These are phyloP conservation scores for Xanthia togata DNA, from an alignment of 2,888 invertebrate genomes.

Conservation along the genomic window DNA sequence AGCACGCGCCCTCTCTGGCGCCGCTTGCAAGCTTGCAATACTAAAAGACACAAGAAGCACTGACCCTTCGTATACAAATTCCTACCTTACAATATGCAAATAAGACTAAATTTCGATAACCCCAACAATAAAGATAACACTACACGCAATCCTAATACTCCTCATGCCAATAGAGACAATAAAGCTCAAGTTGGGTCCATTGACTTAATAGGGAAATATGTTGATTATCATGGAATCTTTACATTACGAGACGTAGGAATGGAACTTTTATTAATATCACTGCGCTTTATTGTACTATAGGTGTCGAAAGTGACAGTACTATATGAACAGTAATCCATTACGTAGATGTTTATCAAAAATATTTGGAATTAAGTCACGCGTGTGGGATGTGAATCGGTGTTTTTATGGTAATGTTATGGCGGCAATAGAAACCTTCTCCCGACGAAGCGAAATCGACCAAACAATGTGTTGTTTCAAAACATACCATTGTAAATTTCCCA, in stretches of 20 bases:
- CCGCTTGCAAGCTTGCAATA: slow-evolving; percentile 64
- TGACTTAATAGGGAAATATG: slow-evolving; percentile 73
- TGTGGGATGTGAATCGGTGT: slow-evolving; percentile 78
- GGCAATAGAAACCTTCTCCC: slow-evolving; percentile 74
- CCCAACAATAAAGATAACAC: slow-evolving; percentile 53
- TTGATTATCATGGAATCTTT: slow-evolving; percentile 72
- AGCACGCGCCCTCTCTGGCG: slow-evolving; percentile 82
- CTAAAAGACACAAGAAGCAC: slow-evolving; percentile 63
- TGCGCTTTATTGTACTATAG: slow-evolving; percentile 69
- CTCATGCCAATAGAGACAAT: slow-evolving; percentile 73
- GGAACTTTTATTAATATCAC: slow-evolving; percentile 74
- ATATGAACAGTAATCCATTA: slow-evolving; percentile 75
- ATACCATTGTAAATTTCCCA: slow-evolving; percentile 73
- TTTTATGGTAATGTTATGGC: slow-evolving; percentile 85
- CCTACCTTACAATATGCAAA: slow-evolving; percentile 53
- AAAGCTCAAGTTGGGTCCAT: slow-evolving; percentile 70
- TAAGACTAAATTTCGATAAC: slow-evolving; percentile 38
- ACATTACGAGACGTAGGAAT: slow-evolving; percentile 76
- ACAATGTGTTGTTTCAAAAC: slow-evolving; percentile 79
- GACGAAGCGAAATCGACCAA: slow-evolving; percentile 75
- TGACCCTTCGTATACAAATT: slow-evolving; percentile 38
- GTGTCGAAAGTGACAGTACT: slow-evolving; percentile 75
- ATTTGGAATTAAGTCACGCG: slow-evolving; percentile 83
- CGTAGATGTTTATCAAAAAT: slow-evolving; percentile 79
- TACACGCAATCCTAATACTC: slow-evolving; percentile 68